A percentile compares a stretch with the other conserved stretches of the same genome.
These are phyloP conservation scores for Dusona sp. DNA, from an alignment of 2,888 invertebrate species.

Conservation along the genomic window DNA sequence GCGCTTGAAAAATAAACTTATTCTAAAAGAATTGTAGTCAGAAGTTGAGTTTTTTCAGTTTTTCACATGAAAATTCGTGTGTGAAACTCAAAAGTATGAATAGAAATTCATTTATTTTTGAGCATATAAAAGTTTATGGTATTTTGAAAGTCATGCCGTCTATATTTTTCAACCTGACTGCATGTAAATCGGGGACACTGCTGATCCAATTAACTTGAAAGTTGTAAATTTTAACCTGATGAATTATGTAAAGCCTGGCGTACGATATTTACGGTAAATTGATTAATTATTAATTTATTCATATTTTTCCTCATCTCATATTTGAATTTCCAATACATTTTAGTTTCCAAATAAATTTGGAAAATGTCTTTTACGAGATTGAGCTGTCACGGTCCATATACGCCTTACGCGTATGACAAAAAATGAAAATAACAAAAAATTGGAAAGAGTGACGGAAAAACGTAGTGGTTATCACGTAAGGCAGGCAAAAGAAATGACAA, in stretches of 20 bases:
- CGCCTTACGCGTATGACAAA: neutral
- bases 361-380: neutral
- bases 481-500: conserved; percentile 47
- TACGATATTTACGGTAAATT: neutral
- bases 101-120: no score
- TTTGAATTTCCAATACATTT: neutral
- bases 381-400: neutral
- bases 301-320: neutral
- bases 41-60: no score
- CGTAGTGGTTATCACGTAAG: conserved; percentile 34
- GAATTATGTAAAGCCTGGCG: neutral
- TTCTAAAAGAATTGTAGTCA: no score
- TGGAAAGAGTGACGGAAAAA: neutral
- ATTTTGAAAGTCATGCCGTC: no score
- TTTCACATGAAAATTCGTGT: no score
- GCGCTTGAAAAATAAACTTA: no score
- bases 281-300: neutral
- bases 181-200: no score
- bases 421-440: neutral
- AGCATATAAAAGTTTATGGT: no score
- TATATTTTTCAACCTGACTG: no score
- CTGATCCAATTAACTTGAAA: no score
- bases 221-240: no score
- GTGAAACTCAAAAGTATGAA: no score
- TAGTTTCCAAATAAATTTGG: neutral